Conservation (phyloP, 2,888 invertebrate species). For the Allacma fusca region DNA sequence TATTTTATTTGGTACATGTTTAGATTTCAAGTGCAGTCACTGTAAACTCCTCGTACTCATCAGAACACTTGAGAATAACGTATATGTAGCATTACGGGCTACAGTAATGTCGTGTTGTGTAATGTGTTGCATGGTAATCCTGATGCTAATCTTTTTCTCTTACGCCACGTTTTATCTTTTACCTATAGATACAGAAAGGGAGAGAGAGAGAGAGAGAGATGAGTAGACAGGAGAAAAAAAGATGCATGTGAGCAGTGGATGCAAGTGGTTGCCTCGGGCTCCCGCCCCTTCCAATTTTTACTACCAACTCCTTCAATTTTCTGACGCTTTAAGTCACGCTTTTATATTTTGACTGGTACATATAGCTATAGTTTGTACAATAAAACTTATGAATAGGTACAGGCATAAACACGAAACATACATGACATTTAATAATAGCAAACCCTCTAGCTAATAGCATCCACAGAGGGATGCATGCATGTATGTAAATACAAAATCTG, state of each 20-base stretch:
- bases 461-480: too few relatives aligned
- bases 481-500: too few relatives aligned
- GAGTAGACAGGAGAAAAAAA: slow-evolving; percentile 6
- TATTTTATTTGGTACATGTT: slow-evolving; percentile 31
- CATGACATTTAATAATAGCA: too few relatives aligned
- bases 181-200: neutral
- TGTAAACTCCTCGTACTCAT: slow-evolving; percentile 1
- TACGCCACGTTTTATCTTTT: slow-evolving; percentile 30
- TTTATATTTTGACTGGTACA: slow-evolving; percentile 8
- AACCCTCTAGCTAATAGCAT: too few relatives aligned
- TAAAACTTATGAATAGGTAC: too few relatives aligned
- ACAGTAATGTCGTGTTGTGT: slow-evolving; percentile 15
- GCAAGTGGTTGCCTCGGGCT: slow-evolving; percentile 25
- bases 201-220: neutral
- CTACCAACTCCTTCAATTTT: slow-evolving; percentile 12
- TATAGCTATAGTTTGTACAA: too few relatives aligned
- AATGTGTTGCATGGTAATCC: slow-evolving; percentile 26
- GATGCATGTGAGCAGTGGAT: slow-evolving; percentile 15
- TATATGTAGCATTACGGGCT: slow-evolving; percentile 1
- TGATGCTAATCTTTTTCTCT: slow-evolving; percentile 25
- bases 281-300: slow-evolving; percentile 20
- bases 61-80: slow-evolving; percentile 8
- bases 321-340: slow-evolving; percentile 25
- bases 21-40: slow-evolving; percentile 29
- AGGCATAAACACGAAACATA: too few relatives aligned